phyloP scores from a whole-genome alignment of 2,113 vertebrate species.

The Crotalus horridus region DNA sequence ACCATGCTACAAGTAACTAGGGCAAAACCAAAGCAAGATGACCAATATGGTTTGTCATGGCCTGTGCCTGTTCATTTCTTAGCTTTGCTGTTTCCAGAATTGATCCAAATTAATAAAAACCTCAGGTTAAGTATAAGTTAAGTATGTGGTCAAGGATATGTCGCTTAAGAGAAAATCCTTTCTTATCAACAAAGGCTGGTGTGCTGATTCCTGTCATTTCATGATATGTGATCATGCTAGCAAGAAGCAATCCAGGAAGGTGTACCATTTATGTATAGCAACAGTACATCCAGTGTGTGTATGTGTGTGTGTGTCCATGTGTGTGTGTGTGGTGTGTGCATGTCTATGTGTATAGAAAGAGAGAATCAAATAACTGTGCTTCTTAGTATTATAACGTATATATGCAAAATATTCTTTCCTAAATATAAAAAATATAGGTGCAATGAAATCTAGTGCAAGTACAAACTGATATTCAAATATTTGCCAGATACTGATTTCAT shows the following conservation, averaged over 20 bases:
- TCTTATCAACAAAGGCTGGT: not conserved
- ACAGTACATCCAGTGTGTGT: not conserved
- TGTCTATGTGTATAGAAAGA: too few species aligned
- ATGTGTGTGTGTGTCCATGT: too few species aligned
- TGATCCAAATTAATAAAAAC: not conserved
- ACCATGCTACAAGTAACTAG: not conserved
- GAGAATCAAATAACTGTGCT: not conserved
- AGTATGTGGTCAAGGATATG: not conserved
- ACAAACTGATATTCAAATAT: not conserved
- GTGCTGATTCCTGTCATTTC: not conserved
- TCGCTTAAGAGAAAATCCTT: not conserved
- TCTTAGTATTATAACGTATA: constrained; percentile 16
- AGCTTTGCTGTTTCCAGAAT: not conserved
- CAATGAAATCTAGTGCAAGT: not conserved
- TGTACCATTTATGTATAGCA: not conserved
- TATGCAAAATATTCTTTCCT: not conserved
- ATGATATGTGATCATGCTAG: not conserved
- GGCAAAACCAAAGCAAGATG: not conserved
- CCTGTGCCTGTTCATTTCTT: not conserved
- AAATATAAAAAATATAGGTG: not conserved
- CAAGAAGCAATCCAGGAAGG: not conserved
- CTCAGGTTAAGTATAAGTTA: not conserved
- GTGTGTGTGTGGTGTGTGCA: not conserved
- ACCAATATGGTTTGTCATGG: not conserved
- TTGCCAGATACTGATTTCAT: not conserved